Percentiles rank a stretch among this genome's conserved stretches.
These are phyloP conservation scores for Drosophila arawakana DNA, from an alignment of 1,140 invertebrate genomes.

Conservation along the genomic window DNA sequence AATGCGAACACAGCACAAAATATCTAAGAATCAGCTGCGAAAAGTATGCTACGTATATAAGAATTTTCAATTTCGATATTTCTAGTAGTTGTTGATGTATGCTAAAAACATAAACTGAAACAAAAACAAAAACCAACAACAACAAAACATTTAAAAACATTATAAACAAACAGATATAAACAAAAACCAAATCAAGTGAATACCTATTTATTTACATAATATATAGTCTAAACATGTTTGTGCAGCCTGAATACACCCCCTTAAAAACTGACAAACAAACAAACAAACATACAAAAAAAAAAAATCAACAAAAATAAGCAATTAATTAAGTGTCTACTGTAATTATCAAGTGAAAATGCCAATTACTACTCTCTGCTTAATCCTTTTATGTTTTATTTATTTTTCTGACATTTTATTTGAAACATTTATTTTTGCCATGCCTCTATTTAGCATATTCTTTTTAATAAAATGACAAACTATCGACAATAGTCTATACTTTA, in stretches of 20 bases:
- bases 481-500: constrained; percentile 28
- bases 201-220: constrained; percentile 35
- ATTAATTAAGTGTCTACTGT: constrained; percentile 68
- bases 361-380: constrained; percentile 58
- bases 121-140: constrained; percentile 29
- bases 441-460: constrained; percentile 60
- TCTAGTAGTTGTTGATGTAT: constrained; percentile 76
- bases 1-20: constrained; percentile 14
- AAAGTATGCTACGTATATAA: constrained; percentile 70
- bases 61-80: constrained; percentile 51
- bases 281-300: constrained; percentile 26
- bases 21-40: constrained; percentile 33
- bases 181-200: constrained; percentile 40
- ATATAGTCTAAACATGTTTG: constrained; percentile 64
- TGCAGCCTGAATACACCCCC: constrained; percentile 50
- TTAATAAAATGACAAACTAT: constrained; percentile 26
- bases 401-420: constrained; percentile 34
- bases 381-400: constrained; percentile 47
- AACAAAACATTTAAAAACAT: constrained; percentile 29
- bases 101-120: constrained; percentile 52
- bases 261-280: constrained; percentile 30
- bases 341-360: constrained; percentile 70
- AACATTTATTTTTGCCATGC: constrained; percentile 50
- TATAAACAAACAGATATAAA: constrained; percentile 18
- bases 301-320: constrained; percentile 41